Evolutionary conservation across 2,888 invertebrate genomes (phyloP), one percentile per base, ranked within the genome.

Genomic region (Nycteola revayana): DNA sequence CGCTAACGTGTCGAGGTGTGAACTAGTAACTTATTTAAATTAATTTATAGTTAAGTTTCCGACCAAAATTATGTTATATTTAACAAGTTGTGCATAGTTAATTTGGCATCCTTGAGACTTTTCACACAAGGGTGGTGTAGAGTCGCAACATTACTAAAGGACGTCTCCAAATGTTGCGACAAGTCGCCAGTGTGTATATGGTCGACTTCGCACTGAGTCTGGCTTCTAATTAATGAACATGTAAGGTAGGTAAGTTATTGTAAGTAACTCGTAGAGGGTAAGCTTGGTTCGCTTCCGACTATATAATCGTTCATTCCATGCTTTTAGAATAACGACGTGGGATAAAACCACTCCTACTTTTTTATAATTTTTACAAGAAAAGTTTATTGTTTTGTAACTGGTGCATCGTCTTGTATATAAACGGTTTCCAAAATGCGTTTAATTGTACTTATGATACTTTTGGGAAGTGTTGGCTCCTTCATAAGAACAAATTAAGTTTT

Each of bases 371-470:
- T 66, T 61, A 57, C 48, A 47, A 36, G 31, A 42, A 51, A 38
- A 49, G 41, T 48, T 61, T 63, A 60, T 66, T 64, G 58, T 60
- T 60, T 66, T 64, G 58, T 60, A 66, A 53, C 60, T 67, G 76
- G 77, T 76, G 76, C 76, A 58, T 70, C 71, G 67, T 73, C 67
- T 71, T 73, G 75, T 75, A 74, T 67, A 72, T 75, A 77, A 69
- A 68, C 61, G 64, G 56, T 61, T 55, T 59, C 53, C 51, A 54
- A n/a, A 49, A 47, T 58, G 49, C 60, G 51, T 52, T 47, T 50
- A 58, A 60, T 50, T 63, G 69, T 68, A 67, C 69, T 68, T 64
- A 63, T 33, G 36, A 43, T 32, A 36, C 36, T 27, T 49, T 48
- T 42, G 44, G 56, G 60, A 63, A 60, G 63, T 60, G 65, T 59